Base-by-base conservation (phyloP, 2,888 invertebrate species). In the Andrena bicolor region DNA sequence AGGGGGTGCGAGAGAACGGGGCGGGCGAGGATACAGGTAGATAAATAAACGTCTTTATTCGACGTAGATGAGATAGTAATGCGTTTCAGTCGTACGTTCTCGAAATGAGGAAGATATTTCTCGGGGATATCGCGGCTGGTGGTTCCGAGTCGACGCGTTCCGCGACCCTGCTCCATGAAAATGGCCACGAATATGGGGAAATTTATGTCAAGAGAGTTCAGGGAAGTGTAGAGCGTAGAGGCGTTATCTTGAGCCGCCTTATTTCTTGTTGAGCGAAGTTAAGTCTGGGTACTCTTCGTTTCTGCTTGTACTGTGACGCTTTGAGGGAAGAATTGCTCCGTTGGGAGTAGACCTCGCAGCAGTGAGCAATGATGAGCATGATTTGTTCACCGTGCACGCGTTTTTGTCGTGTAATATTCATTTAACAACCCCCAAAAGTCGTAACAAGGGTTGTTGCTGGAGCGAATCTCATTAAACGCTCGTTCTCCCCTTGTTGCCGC, bases 21-120 rank as follows among this genome's bases (percentile, higher is more conserved):
- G 10, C n/a, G 20, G n/a, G 35, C 8, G 30, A 26, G 58, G 53
- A 70, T 66, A 71, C 70, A 58, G 51, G 73, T 76, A 72, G 64
- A 83, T 81, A 83, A 77, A 82, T 77, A 77, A 77, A 56, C 73
- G 74, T 77, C 74, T 78, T 82, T 74, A 66, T 77, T 83, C 68
- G 82, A 83, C 71, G 71, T 64, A 80, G 82, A 82, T 73, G 80
- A 78, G 80, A 68, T 78, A 73, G 78, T 72, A 80, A 78, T 78
- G 68, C 51, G 72, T 78, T 72, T 73, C 72, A 28, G 66, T 32
- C 63, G 80, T 76, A 80, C 63, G 48, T 80, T 72, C 72, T 41
- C 66, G 7, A 78, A 32, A 68, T 72, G 66, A 77, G 71, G 66
- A 71, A 80, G 68, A 63, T 78, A 78, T 80, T 60, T 71, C 26